These are phyloP conservation scores for Ferrisia virgata DNA, from an alignment of 2,888 invertebrate species.

Conservation along the genomic window DNA sequence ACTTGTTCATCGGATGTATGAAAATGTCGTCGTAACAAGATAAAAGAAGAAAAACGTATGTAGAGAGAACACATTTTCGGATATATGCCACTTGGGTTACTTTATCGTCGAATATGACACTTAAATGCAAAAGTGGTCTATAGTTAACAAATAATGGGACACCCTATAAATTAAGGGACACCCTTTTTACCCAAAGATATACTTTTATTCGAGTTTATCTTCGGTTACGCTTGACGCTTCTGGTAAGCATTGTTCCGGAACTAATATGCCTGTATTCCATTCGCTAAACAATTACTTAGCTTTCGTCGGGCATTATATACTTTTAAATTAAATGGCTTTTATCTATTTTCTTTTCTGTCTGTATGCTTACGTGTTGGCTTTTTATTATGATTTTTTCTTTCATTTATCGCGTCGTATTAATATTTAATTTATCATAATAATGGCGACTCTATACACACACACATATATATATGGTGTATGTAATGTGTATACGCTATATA, in stretches of 20 bases:
- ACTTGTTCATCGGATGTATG: constrained; percentile 15
- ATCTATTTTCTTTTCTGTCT: constrained; percentile 41
- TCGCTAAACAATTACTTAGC: constrained; percentile 46
- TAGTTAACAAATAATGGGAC: constrained; percentile 42
- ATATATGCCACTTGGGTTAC: constrained; percentile 30
- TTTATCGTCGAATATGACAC: constrained; percentile 45
- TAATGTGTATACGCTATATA: not conserved
- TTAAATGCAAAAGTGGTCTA: constrained; percentile 44
- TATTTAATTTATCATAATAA: constrained; percentile 46
- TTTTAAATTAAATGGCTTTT: constrained; percentile 46
- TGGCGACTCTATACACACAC: constrained; percentile 1
- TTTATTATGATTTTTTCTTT: constrained; percentile 37
- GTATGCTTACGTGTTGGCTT: constrained; percentile 29
- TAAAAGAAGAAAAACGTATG: not conserved
- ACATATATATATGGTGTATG: not conserved
- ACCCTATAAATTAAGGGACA: constrained; percentile 44
- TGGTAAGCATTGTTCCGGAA: constrained; percentile 45
- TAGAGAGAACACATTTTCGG: constrained; percentile 2
- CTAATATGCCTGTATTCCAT: constrained; percentile 45
- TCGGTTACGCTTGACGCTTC: constrained; percentile 46
- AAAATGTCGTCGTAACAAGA: not conserved
- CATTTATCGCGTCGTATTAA: constrained; percentile 43
- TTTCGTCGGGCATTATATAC: constrained; percentile 46
- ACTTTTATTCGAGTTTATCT: constrained; percentile 45
- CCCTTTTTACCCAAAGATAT: constrained; percentile 41